Percentiles rank a stretch among this genome's conserved stretches.
Conservation (phyloP, 2,113 vertebrate genomes). For the Callithrix jacchus region DNA sequence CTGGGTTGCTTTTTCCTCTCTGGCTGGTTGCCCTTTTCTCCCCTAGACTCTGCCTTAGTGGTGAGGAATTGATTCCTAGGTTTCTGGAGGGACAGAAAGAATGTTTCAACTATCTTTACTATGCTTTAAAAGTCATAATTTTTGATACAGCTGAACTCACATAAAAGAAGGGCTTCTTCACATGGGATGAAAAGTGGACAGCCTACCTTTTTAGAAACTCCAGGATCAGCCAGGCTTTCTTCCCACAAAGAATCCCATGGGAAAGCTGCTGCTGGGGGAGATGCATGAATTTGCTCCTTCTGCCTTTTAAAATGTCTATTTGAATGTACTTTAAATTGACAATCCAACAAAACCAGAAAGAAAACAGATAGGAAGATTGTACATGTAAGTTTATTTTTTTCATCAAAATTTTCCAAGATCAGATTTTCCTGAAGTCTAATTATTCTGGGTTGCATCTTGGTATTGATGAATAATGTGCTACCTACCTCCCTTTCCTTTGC, state of each 20-base stretch:
- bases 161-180: neutral
- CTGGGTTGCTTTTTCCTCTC: neutral
- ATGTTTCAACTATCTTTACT: conserved; percentile 24
- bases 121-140: neutral
- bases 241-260: neutral
- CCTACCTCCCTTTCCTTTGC: neutral
- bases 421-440: conserved; percentile 1
- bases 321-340: conserved; percentile 6
- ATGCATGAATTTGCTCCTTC: neutral
- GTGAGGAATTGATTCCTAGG: conserved; percentile 25
- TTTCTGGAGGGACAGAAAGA: neutral
- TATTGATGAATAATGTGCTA: neutral
- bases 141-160: neutral
- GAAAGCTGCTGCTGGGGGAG: neutral
- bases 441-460: neutral
- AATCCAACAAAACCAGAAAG: neutral
- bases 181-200: neutral
- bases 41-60: neutral
- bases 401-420: neutral
- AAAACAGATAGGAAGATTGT: neutral
- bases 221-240: neutral
- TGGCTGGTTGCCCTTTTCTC: neutral
- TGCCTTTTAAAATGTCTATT: conserved; percentile 27
- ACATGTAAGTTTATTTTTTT: neutral
- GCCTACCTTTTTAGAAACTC: neutral